Evolutionary conservation across 2,797 vertebrate species (phyloP).

Genomic region (Sebastes matsubarae): DNA sequence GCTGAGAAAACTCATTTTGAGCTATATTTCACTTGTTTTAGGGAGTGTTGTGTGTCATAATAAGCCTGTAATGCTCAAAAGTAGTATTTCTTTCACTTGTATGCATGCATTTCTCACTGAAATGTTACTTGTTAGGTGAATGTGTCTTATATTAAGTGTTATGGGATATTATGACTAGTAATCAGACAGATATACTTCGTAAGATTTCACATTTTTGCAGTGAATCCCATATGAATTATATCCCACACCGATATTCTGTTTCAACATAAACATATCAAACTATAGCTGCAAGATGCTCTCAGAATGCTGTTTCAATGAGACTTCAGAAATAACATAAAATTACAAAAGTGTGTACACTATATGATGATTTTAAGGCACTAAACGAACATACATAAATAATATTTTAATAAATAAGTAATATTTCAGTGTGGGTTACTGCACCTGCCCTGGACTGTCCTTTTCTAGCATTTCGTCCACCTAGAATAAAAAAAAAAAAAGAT

Average conservation of each 20-base stretch:
- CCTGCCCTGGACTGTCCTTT: conserved; percentile 76
- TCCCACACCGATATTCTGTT: background rate
- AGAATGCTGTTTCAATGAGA: background rate
- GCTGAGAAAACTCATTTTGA: too few relatives aligned
- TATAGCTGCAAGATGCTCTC: background rate
- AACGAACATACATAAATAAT: background rate
- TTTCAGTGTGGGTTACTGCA: conserved; percentile 65
- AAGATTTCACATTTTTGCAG: too few relatives aligned
- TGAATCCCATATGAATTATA: background rate
- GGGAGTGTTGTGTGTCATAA: too few relatives aligned
- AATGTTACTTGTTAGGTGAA: too few relatives aligned
- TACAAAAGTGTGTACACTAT: background rate
- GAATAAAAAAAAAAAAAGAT: background rate
- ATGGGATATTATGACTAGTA: too few relatives aligned
- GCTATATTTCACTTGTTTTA: too few relatives aligned
- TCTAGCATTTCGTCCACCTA: conserved; percentile 81
- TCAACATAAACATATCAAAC: background rate
- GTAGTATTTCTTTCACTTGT: too few relatives aligned
- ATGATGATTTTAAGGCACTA: background rate
- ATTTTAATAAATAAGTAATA: background rate
- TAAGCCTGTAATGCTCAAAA: too few relatives aligned
- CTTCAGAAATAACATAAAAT: background rate
- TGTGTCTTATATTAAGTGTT: too few relatives aligned
- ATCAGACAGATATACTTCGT: too few relatives aligned
- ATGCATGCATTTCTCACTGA: too few relatives aligned